phyloP scores from a whole-genome alignment of 2,113 vertebrate genomes.

The Aplodontia rufa region DNA sequence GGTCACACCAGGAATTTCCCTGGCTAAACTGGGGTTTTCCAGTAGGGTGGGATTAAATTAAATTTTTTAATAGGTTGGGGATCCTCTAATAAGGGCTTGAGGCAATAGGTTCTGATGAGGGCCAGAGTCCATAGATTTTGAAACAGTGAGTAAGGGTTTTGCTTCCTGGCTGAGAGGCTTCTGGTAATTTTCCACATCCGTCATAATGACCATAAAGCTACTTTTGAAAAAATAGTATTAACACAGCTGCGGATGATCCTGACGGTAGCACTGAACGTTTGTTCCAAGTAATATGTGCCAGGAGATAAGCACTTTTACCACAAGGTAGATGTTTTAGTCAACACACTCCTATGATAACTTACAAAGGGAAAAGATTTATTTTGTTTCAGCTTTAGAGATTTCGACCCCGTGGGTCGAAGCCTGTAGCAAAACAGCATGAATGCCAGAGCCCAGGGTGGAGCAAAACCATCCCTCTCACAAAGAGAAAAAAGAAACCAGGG shows the following conservation, averaged over 20 bases:
- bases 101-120: no score
- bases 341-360: background rate
- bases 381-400: background rate
- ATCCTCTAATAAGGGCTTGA: no score
- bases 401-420: background rate
- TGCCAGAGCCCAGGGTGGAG: background rate
- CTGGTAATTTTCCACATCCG: no score
- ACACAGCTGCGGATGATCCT: background rate
- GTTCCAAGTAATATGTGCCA: background rate
- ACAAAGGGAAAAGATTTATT: background rate
- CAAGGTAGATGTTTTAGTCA: background rate
- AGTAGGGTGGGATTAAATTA: no score
- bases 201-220: background rate
- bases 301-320: background rate
- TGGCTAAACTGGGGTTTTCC: no score
- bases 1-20: no score
- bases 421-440: background rate
- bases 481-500: background rate
- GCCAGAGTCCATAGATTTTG: no score
- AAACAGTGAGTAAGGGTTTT: no score
- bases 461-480: background rate
- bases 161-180: no score
- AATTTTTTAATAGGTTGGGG: no score
- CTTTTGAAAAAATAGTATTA: background rate
- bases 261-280: background rate